These are phyloP conservation scores for Seira musarum DNA, from an alignment of 2,888 invertebrate species.

Conservation along the genomic window DNA sequence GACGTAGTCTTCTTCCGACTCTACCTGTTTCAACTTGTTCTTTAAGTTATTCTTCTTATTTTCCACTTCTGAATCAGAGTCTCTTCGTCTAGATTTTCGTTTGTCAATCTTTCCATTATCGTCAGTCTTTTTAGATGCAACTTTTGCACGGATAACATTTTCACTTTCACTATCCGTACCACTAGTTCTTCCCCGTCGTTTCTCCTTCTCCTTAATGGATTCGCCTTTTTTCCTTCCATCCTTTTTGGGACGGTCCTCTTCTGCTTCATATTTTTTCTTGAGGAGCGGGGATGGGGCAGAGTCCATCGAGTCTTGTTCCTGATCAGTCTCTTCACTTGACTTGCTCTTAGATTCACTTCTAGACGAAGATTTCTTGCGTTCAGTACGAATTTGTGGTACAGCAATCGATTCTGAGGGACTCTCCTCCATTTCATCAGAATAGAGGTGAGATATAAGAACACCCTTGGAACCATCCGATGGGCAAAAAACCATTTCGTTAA, in stretches of 20 bases:
- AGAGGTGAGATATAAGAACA: conserved; percentile 68
- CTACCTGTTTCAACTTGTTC: conserved; percentile 34
- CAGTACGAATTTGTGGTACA: neutral
- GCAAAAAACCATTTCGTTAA: conserved; percentile 65
- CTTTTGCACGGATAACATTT: conserved; percentile 3
- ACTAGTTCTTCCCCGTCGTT: conserved; percentile 27
- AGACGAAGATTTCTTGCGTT: conserved; percentile 24
- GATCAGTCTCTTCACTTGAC: conserved; percentile 53
- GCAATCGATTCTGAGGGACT: conserved; percentile 45
- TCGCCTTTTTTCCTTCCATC: neutral
- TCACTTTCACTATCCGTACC: conserved; percentile 49
- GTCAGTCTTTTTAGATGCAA: conserved; percentile 45
- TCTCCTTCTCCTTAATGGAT: conserved; percentile 26
- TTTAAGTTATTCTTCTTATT: conserved; percentile 24
- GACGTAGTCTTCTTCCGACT: conserved; percentile 51
- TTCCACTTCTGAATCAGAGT: conserved; percentile 23
- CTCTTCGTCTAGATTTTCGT: conserved; percentile 71
- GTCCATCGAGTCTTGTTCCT: conserved; percentile 62
- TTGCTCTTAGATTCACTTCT: conserved; percentile 49
- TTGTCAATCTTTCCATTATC: conserved; percentile 41
- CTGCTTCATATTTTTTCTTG: conserved; percentile 64
- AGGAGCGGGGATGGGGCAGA: conserved; percentile 69
- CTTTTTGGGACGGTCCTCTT: conserved; percentile 31
- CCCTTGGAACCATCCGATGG: conserved; percentile 67
- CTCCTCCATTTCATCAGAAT: conserved; percentile 68